These are phyloP conservation scores for Vulpes vulpes DNA, from an alignment of 2,113 vertebrate genomes.

Conservation along the genomic window DNA sequence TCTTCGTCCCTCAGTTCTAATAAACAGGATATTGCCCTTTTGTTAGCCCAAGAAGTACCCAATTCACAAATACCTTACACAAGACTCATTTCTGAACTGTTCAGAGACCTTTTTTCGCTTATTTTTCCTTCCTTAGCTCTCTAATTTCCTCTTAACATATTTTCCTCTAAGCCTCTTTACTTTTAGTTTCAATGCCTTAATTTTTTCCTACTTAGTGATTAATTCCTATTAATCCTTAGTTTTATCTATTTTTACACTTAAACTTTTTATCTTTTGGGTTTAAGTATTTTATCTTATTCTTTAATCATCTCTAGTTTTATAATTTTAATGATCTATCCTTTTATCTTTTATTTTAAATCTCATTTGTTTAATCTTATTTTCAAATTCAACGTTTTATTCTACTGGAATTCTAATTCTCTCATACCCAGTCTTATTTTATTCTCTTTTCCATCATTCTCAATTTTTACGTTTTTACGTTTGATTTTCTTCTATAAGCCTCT, in stretches of 20 bases:
- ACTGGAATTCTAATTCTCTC: constrained; percentile 56
- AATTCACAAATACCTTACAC: neutral
- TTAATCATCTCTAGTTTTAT: constrained; percentile 70
- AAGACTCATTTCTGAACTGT: constrained; percentile 27
- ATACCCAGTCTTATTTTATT: constrained; percentile 1
- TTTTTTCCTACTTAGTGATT: constrained; percentile 73
- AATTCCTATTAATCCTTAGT: constrained; percentile 69
- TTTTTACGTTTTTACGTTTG: neutral
- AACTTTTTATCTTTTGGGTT: constrained; percentile 67
- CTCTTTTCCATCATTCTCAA: neutral
- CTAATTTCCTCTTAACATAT: constrained; percentile 63
- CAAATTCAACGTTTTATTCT: constrained; percentile 59
- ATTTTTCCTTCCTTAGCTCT: constrained; percentile 43
- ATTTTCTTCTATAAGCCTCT: neutral
- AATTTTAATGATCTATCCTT: constrained; percentile 69
- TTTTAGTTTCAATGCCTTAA: constrained; percentile 76
- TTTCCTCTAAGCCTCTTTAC: constrained; percentile 62
- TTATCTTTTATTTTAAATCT: constrained; percentile 71
- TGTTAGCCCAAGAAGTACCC: neutral
- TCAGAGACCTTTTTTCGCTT: neutral
- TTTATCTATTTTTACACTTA: constrained; percentile 74
- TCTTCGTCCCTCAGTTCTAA: neutral
- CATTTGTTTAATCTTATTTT: constrained; percentile 71
- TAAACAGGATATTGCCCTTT: neutral
- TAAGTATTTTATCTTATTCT: constrained; percentile 70